Base-by-base conservation (phyloP, 2,888 invertebrate genomes). In the Tipula helvola region DNA sequence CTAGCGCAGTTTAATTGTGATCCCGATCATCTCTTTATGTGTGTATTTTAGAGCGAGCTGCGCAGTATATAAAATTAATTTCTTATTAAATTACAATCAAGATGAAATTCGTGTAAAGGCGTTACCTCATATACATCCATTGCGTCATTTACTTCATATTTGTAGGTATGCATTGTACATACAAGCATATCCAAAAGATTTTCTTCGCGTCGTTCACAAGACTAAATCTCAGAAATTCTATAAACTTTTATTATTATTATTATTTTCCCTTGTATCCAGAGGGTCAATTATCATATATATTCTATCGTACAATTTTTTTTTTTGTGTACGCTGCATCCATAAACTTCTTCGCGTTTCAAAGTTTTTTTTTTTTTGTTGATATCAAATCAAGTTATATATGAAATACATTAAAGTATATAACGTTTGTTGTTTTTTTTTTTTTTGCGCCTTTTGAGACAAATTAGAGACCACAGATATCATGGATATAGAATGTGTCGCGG, bases 381-480 rank as follows among this genome's bases (percentile, higher is more conserved):
- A 71, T 71, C 71, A 71, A 71, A 71, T 71, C 71, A 28, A 71
- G 71, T 71, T 71, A 71, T 71, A 28, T 28, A 28, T 71, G 71
- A 71, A 28, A 71, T 71, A 71, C 28, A 71, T 71, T 71, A 71
- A 71, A 71, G 28, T 71, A 71, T 71, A 71, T 71, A 57, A 12
- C 28, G 71, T 28, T 71, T n/a, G n/a, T n/a, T n/a, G n/a, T 71
- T 71, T 28, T 52, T 52, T 52, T 16, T 52, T 16, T 10, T 71
- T 71, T 71, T 71, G 71, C 71, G 71, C 71, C 71, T 71, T 71
- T 71, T 71, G 71, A 71, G 71, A 71, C 71, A 71, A 71, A 71
- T 71, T 71, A 71, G 71, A 71, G 71, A 28, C 71, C 71, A 71
- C 71, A 71, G 71, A 71, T 71, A 71, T 71, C 71, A 71, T 71